Base-by-base conservation (phyloP, 2,113 vertebrate genomes). In the Oncorhynchus kisutch region DNA sequence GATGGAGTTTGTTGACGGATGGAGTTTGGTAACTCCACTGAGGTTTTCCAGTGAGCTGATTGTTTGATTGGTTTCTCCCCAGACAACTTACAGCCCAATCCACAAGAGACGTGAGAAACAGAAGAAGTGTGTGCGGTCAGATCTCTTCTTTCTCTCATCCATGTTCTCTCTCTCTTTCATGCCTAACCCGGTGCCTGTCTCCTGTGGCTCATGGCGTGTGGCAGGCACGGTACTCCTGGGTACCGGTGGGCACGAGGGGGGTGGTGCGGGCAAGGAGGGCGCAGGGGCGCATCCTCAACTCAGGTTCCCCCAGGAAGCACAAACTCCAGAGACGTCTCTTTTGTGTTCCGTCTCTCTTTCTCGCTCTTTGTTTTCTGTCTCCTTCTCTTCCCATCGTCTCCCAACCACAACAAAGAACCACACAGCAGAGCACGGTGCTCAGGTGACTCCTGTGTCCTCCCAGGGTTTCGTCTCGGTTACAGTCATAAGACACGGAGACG, bases 351-450 rank as follows among this genome's bases (percentile, higher is more conserved):
- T 62, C 59, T 78, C 73, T 29, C 65, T 27, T 64, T 71, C 54
- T 64, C 31, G 20, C 6, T 49, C 54, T 25, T 51, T 69, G 31
- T 73, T 45, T 60, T 27, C 60, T 39, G 27, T 22, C 59, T 48
- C 60, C 77, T 68, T 65, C 57, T 70, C 69, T 12, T 72, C 65
- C 68, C 51, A 66, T 5, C 12, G 16, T 54, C 51, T 81, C 79
- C 83, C 78, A 80, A 72, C 78, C 59, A 2, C n/a, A 9, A 62
- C 59, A 62, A 62, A 62, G 59, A 62, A 22, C 59, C 59, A n/a
- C n/a, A 62, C 20, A 62, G 22, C 20, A 62, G 59, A 22, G n/a
- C 59, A 24, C 18, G 8, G 59, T 22, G n/a, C 20, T 62, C 59
- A n/a, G n/a, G n/a, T 62, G 59, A n/a, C 59, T 57, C 39, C 39